A percentile compares a stretch with the other conserved stretches of the same genome.
phyloP scores from a whole-genome alignment of 2,888 invertebrate genomes.

The Calephelis perditalis region DNA sequence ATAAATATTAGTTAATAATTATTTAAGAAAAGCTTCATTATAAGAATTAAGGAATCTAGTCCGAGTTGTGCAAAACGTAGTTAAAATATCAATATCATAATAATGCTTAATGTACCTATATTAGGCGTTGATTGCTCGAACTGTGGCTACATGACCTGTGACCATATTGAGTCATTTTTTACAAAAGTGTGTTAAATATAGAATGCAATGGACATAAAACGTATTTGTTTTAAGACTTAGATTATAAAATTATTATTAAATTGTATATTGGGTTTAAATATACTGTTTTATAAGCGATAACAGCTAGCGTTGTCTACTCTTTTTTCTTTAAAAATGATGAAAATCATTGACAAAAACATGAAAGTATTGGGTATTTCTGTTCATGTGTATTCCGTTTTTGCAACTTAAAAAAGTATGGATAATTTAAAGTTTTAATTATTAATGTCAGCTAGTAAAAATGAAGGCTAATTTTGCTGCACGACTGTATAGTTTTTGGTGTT shows the following conservation, averaged over 20 bases:
- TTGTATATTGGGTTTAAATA: slow-evolving; percentile 1
- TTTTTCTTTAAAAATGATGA: too few relatives aligned
- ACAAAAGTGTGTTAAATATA: slow-evolving; percentile 15
- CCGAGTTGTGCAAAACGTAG: slow-evolving; percentile 49
- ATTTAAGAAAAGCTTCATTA: slow-evolving; percentile 48
- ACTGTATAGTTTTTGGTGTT: too few relatives aligned
- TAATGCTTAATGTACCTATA: slow-evolving; percentile 31
- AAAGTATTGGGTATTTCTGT: too few relatives aligned
- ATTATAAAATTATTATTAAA: background rate
- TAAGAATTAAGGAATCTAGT: slow-evolving; percentile 47
- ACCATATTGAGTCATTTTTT: slow-evolving; percentile 15
- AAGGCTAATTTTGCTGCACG: too few relatives aligned
- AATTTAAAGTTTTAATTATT: too few relatives aligned
- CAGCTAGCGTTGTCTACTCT: too few relatives aligned
- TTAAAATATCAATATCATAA: slow-evolving; percentile 25
- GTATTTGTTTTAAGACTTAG: slow-evolving; percentile 9
- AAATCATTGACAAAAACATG: too few relatives aligned
- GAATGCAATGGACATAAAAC: slow-evolving; percentile 12
- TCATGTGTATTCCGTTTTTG: too few relatives aligned
- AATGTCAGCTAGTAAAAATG: too few relatives aligned
- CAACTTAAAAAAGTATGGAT: too few relatives aligned
- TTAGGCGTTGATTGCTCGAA: slow-evolving; percentile 24
- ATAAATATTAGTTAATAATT: slow-evolving; percentile 33
- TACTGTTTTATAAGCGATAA: background rate
- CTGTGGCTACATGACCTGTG: slow-evolving; percentile 20